Base-by-base conservation (phyloP, 2,888 invertebrate species). In the Pseudeuparius sepicola region DNA sequence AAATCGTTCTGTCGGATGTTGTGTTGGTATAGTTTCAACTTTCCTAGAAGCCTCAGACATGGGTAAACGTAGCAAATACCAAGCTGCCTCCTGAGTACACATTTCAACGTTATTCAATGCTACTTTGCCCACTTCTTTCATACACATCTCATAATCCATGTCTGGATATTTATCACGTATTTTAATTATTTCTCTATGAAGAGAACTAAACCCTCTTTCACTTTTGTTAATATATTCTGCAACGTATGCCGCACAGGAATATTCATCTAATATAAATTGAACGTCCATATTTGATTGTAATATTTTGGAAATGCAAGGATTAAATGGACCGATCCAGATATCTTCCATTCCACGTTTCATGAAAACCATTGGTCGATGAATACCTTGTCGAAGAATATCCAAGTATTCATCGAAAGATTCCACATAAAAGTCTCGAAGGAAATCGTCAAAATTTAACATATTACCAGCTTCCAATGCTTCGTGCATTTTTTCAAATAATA, bases 21-120 rank as follows among this genome's bases (percentile, higher is more conserved):
- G 29, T 4, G 29, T 29, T 7, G 29, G 29, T 14, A 29, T 14
- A 29, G 14, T 14, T 14, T 13, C 3, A 14, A 29, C 15, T 14
- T 2, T 14, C 17, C 15, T 29, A 14, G 29, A 14, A 14, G 29
- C 14, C 29, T 56, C 46, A n/a, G 54, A 55, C 63, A 64, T 65
- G 7, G 60, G 59, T 40, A 60, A 49, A 17, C 61, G 46, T 28
- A 66, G 40, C 3, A 65, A 40, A 52, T 54, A 64, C 63, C 63
- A 64, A 33, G 63, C 63, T 27, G 62, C 61, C 49, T 63, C 61
- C 55, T 63, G 62, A 39, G 47, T 48, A 3, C 53, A 40, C 46
- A 62, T 55, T 42, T 60, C 60, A 14, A 52, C 48, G 14, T 35
- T 34, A 37, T 61, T 58, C 1, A 61, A 41, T 20, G 59, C 24